Evolutionary conservation across 2,888 invertebrate species (phyloP).

Genomic region (Cataglyphis albicans): DNA sequence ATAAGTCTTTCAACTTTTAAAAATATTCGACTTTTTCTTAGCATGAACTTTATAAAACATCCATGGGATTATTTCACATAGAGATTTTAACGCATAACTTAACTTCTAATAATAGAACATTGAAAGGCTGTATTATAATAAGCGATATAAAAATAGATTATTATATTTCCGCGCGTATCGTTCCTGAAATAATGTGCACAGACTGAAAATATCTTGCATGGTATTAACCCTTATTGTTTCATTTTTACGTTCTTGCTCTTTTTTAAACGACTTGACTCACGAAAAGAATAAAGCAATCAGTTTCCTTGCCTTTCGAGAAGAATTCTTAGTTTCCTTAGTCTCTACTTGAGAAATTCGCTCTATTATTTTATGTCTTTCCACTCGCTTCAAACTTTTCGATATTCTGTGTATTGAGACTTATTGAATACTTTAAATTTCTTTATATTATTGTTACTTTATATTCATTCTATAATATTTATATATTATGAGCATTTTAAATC

Average conservation of each 20-base stretch:
- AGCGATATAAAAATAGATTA: constrained; percentile 31
- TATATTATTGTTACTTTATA: background rate
- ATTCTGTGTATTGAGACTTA: background rate
- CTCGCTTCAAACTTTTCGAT: background rate
- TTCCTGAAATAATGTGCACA: constrained; percentile 30
- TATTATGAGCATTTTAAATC: background rate
- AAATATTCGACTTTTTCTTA: background rate
- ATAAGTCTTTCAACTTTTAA: background rate
- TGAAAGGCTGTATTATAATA: background rate
- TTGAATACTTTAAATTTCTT: background rate
- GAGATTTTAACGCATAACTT: background rate
- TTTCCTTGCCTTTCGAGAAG: background rate
- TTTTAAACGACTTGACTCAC: constrained; percentile 1
- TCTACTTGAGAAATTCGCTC: background rate
- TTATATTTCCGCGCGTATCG: constrained; percentile 20
- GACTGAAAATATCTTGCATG: constrained; percentile 30
- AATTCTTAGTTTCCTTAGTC: constrained; percentile 32
- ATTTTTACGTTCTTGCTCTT: constrained; percentile 31
- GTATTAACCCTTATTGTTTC: constrained; percentile 39
- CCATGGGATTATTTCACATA: background rate
- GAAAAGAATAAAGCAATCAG: background rate
- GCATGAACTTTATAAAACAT: background rate
- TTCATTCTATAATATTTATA: background rate
- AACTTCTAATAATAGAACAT: constrained; percentile 32
- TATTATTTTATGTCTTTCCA: constrained; percentile 16